phyloP scores from a whole-genome alignment of 2,797 vertebrate species.

The Lithobates pipiens region DNA sequence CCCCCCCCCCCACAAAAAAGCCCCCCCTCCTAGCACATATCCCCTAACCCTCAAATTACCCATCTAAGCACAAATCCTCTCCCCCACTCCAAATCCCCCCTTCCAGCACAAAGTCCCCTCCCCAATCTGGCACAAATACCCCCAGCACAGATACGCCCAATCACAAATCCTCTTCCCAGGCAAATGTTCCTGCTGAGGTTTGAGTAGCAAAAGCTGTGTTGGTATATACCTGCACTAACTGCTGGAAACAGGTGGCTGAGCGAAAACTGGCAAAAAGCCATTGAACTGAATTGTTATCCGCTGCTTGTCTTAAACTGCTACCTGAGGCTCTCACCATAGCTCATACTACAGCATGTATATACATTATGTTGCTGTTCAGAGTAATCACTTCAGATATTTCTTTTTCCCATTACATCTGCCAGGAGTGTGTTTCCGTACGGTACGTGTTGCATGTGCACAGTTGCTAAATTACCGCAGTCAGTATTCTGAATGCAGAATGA shows the following conservation, averaged over 20 bases:
- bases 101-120: too few relatives aligned
- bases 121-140: too few relatives aligned
- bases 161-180: too few relatives aligned
- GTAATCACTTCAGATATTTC: neutral
- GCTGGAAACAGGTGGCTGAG: neutral
- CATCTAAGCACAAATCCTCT: too few relatives aligned
- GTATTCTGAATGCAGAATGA: conserved; percentile 11
- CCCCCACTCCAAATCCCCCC: too few relatives aligned
- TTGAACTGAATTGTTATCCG: neutral
- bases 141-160: too few relatives aligned
- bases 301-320: neutral
- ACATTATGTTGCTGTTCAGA: neutral
- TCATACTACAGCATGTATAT: neutral
- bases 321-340: neutral
- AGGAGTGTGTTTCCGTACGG: neutral
- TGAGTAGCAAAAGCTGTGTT: too few relatives aligned
- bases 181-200: too few relatives aligned
- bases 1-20: too few relatives aligned
- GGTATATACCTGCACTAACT: neutral
- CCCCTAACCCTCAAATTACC: too few relatives aligned
- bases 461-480: neutral
- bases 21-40: too few relatives aligned
- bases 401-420: neutral
- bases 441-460: neutral
- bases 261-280: neutral